Percentiles rank a stretch among this genome's conserved stretches.
phyloP scores from a whole-genome alignment of 2,888 invertebrate species.

The Crematogaster levior region DNA sequence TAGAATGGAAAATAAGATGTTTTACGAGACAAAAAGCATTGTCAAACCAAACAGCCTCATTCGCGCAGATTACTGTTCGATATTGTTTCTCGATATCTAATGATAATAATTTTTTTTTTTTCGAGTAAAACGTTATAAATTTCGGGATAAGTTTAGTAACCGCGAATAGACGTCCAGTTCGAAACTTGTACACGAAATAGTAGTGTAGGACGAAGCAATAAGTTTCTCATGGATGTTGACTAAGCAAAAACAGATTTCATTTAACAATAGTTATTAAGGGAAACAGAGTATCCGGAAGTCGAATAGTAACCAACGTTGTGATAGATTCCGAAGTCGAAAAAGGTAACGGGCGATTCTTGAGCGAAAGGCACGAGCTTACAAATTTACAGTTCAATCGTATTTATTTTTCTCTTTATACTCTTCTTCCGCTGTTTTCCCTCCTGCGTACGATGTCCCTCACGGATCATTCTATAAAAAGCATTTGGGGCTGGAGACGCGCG shows the following conservation, averaged over 20 bases:
- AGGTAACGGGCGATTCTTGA: conserved; percentile 36
- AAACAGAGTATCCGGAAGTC: conserved; percentile 26
- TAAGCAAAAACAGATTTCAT: conserved; percentile 28
- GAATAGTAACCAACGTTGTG: conserved; percentile 19
- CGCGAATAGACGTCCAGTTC: background rate
- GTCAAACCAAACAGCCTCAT: background rate
- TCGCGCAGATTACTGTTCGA: background rate
- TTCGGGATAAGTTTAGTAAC: background rate
- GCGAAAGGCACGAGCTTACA: conserved; percentile 1
- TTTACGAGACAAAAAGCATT: conserved; percentile 15
- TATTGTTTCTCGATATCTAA: background rate
- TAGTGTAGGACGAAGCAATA: conserved; percentile 1
- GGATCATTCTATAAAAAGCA: conserved; percentile 49
- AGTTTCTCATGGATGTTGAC: conserved; percentile 6
- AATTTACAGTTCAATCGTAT: conserved; percentile 22
- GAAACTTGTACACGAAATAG: background rate
- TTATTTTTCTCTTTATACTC: conserved; percentile 25
- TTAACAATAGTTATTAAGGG: conserved; percentile 19
- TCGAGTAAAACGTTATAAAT: background rate
- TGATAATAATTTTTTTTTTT: background rate
- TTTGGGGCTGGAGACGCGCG: conserved; percentile 17
- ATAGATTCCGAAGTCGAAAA: conserved; percentile 21
- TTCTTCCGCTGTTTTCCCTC: conserved; percentile 16
- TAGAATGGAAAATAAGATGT: conserved; percentile 18
- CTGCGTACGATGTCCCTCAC: conserved; percentile 19